phyloP scores from a whole-genome alignment of 2,113 vertebrate genomes.

The Datnioides undecimradiatus region DNA sequence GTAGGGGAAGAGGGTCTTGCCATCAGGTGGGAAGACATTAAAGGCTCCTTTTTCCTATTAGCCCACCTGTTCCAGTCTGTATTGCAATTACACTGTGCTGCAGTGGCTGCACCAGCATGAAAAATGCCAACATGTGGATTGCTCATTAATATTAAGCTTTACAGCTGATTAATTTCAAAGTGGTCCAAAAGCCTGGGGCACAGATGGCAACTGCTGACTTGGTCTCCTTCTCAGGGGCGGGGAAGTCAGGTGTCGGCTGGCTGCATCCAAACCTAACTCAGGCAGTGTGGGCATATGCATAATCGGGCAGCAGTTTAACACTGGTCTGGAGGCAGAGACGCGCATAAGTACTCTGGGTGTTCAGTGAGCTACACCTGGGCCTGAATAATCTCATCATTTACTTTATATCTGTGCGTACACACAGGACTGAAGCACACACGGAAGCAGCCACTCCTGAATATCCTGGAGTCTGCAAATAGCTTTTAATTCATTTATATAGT shows the following conservation, averaged over 20 bases:
- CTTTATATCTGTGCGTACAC: not conserved
- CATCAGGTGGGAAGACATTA: conserved; percentile 24
- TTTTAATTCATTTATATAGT: conserved; percentile 15
- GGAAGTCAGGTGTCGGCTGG: conserved; percentile 26
- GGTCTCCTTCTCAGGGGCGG: conserved; percentile 29
- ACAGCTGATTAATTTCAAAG: conserved; percentile 59
- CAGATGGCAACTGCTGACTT: conserved; percentile 54
- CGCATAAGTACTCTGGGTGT: not conserved
- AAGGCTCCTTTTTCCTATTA: not conserved
- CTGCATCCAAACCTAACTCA: conserved; percentile 23
- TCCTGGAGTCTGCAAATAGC: conserved; percentile 13
- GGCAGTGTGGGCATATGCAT: conserved; percentile 15
- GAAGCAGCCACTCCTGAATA: conserved; percentile 1
- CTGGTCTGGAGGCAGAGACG: conserved; percentile 2
- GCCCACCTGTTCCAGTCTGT: conserved; percentile 16
- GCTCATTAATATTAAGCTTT: conserved; percentile 58
- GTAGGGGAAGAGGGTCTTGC: not conserved
- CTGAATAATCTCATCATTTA: conserved; percentile 30
- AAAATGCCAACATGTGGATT: conserved; percentile 29
- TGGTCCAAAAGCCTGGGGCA: conserved; percentile 36
- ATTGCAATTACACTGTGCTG: conserved; percentile 14
- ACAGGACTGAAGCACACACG: not conserved
- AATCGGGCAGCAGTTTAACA: conserved; percentile 12
- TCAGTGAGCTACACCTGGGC: conserved; percentile 18
- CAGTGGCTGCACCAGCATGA: conserved; percentile 3